These are phyloP conservation scores for Liopterus haemorrhoidalis DNA, from an alignment of 2,888 invertebrate species.

Conservation along the genomic window DNA sequence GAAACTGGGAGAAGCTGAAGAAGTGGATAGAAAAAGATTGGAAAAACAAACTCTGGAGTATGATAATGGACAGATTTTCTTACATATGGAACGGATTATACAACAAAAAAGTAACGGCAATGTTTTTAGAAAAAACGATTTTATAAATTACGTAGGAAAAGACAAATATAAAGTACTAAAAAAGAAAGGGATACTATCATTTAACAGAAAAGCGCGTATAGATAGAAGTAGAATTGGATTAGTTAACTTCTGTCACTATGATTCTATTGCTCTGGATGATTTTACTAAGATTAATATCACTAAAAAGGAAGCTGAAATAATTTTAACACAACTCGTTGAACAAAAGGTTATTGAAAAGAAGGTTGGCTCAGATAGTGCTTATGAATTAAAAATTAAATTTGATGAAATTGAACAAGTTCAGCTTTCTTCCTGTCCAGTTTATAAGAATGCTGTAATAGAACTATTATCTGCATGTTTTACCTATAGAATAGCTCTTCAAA, in stretches of 20 bases:
- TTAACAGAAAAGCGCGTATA: conserved; percentile 24
- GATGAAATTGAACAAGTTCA: conserved; percentile 20
- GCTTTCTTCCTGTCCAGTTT: conserved; percentile 21
- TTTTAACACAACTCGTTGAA: conserved; percentile 19
- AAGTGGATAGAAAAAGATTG: too few relatives aligned
- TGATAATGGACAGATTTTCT: too few relatives aligned
- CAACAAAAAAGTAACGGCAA: not conserved
- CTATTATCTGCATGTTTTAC: conserved; percentile 21
- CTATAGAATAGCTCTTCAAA: conserved; percentile 25
- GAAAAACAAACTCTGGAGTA: too few relatives aligned
- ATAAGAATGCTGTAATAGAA: conserved; percentile 18
- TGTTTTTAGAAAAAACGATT: conserved; percentile 12
- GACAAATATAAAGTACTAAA: conserved; percentile 18
- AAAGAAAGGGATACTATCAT: conserved; percentile 17
- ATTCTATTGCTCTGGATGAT: conserved; percentile 25
- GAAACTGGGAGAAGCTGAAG: too few relatives aligned
- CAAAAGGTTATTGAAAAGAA: conserved; percentile 15
- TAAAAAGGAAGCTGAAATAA: conserved; percentile 17
- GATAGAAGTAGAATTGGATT: conserved; percentile 13
- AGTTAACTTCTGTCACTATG: conserved; percentile 18
- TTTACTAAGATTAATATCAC: conserved; percentile 20
- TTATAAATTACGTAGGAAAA: conserved; percentile 10
- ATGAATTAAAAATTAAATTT: conserved; percentile 15
- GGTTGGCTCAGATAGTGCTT: conserved; percentile 5
- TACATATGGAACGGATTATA: conserved; percentile 9